Percentiles rank a stretch among this genome's conserved stretches.
phyloP scores from a whole-genome alignment of 2,113 vertebrate species.

The Thamnophis sirtalis region DNA sequence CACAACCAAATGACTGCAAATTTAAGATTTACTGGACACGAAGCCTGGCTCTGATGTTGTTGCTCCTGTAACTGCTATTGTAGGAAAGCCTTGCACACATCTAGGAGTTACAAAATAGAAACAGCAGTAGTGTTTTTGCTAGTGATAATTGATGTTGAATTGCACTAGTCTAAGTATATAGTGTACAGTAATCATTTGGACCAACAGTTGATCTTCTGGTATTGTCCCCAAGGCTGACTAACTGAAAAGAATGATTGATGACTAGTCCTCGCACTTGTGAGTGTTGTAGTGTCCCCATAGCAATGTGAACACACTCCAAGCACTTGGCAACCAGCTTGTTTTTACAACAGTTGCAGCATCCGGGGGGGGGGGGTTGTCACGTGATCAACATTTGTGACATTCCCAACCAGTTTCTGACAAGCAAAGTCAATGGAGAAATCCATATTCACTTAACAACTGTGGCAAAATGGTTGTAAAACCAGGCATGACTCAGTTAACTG shows the following conservation, averaged over 20 bases:
- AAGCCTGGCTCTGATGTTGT: background rate
- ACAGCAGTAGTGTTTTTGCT: background rate
- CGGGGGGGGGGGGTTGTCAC: background rate
- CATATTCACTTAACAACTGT: background rate
- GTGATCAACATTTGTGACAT: background rate
- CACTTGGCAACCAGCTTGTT: background rate
- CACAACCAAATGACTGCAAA: background rate
- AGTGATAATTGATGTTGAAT: background rate
- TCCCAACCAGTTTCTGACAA: background rate
- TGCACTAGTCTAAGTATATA: background rate
- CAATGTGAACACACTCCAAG: background rate
- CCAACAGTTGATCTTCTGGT: background rate
- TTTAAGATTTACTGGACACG: background rate
- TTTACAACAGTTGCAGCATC: background rate
- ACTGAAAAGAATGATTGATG: background rate
- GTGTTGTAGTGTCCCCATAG: background rate
- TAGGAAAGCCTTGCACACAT: background rate
- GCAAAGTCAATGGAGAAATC: background rate
- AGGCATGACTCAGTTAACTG: background rate
- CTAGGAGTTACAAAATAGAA: background rate
- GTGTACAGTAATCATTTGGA: background rate
- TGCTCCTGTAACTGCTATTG: background rate
- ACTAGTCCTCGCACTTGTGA: background rate
- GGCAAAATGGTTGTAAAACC: background rate
- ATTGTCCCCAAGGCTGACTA: background rate